Conservation (phyloP, 2,888 invertebrate genomes). For the Daptonema setosum region DNA sequence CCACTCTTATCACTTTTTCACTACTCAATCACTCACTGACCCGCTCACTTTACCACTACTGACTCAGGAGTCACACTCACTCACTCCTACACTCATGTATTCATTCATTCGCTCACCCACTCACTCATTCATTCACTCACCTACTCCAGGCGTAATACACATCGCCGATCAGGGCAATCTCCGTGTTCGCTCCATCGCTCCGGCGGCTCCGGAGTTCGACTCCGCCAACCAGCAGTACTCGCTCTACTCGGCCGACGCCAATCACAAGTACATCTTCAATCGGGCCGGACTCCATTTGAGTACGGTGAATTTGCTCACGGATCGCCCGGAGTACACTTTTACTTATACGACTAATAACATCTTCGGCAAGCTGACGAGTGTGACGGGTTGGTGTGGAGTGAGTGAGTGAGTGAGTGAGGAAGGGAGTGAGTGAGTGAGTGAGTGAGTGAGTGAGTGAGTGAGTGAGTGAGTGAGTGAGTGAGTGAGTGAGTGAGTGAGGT, state of each 20-base stretch:
- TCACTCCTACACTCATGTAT: too few species aligned
- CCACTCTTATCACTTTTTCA: too few species aligned
- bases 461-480: conserved; percentile 46
- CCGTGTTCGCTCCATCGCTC: not conserved
- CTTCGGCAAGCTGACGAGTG: conserved; percentile 73
- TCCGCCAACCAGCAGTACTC: not conserved
- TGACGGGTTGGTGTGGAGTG: conserved; percentile 68
- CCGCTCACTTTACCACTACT: too few species aligned
- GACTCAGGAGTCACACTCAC: too few species aligned
- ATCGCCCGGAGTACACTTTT: conserved; percentile 66
- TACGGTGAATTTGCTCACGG: conserved; percentile 50
- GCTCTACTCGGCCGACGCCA: conserved; percentile 52
- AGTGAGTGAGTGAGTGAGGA: conserved; percentile 50
- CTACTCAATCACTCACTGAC: too few species aligned
- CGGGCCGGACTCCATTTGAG: conserved; percentile 73
- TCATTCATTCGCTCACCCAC: too few species aligned
- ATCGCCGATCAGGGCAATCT: conserved; percentile 47
- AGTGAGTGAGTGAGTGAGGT: conserved; percentile 73
- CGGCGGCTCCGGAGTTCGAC: not conserved
- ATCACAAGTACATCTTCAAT: conserved; percentile 41
- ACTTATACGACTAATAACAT: conserved; percentile 87
- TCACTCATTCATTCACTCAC: too few species aligned
- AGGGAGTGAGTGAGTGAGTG: conserved; percentile 49
- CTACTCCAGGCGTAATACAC: conserved; percentile 81
- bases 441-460: conserved; percentile 46